Base-by-base conservation (phyloP, 2,888 invertebrate genomes). In the Polyommatus iphigenia region DNA sequence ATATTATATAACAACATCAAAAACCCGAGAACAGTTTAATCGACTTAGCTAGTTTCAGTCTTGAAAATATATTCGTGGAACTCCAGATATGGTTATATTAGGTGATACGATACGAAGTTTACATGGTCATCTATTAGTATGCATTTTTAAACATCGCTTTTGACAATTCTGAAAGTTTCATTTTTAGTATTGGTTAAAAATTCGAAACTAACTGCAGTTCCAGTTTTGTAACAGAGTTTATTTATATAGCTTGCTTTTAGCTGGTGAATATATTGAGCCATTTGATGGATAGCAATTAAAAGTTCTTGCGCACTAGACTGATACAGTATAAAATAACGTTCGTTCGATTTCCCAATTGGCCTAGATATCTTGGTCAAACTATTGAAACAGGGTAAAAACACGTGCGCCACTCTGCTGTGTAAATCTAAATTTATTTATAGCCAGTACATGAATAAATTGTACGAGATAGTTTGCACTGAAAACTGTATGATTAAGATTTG, bases 261-360 rank as follows among this genome's bases (percentile, higher is more conserved):
- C 67, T 67, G 29, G 67, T 32, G 29, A 29, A 67, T 67, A 67
- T 67, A 67, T 67, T 32, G 32, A 67, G 29, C 67, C 67, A 67
- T 67, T 67, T 67, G 67, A 67, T 67, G 67, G 67, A 32, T 67
- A 67, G 67, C 67, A 67, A 67, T 67, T 67, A 67, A 67, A 67
- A 67, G 67, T 32, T 67, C 67, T 67, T 67, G 62, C 67, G 67
- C 18, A 32, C 67, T 67, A 67, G 67, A 67, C 29, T 67, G 67
- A 67, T 67, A 32, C 67, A 13, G 62, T 67, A 32, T 67, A 18
- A 67, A 67, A 67, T 29, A 67, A 67, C 67, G 29, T 15, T 67
- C 67, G 67, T 24, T 24, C 62, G 62, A 67, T 67, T 32, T 32
- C 18, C 29, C 67, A 67, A 67, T 67, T 67, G 67, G 67, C 67